A percentile compares a stretch with the other conserved stretches of the same genome.
Conservation (phyloP, 1,140 invertebrate species). For the Drosophila pectinifera region DNA sequence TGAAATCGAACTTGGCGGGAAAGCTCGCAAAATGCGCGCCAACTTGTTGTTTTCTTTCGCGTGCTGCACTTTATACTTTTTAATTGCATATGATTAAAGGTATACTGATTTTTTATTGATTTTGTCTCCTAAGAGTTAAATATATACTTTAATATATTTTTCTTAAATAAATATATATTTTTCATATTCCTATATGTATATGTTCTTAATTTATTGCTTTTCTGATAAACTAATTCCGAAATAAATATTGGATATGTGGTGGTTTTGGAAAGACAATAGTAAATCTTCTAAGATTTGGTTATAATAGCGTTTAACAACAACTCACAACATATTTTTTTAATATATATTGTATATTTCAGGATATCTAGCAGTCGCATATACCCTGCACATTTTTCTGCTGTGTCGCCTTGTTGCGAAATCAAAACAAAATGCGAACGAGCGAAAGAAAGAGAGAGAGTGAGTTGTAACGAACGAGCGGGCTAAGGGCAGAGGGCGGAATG, state of each 20-base stretch:
- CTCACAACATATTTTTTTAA: not conserved
- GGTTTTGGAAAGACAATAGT: too few relatives aligned
- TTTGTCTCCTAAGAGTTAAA: not conserved
- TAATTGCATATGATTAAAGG: too few relatives aligned
- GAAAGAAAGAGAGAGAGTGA: not conserved
- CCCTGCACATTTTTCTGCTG: slow-evolving; percentile 1
- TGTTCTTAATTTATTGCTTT: too few relatives aligned
- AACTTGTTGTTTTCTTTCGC: slow-evolving; percentile 31
- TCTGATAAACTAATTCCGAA: too few relatives aligned
- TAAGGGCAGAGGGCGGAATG: slow-evolving; percentile 25
- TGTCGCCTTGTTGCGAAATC: slow-evolving; percentile 40
- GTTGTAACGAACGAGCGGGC: not conserved
- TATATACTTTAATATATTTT: not conserved
- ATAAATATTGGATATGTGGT: too few relatives aligned
- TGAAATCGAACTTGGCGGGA: slow-evolving; percentile 37
- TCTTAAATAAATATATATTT: too few relatives aligned
- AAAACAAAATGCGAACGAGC: slow-evolving; percentile 53
- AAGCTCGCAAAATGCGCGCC: slow-evolving; percentile 45
- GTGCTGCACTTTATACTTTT: slow-evolving; percentile 16
- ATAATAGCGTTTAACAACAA: too few relatives aligned
- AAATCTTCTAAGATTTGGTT: too few relatives aligned
- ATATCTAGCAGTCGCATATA: not conserved
- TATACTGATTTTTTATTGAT: not conserved
- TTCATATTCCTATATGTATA: too few relatives aligned
- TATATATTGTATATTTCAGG: not conserved